A percentile compares a stretch with the other conserved stretches of the same genome.
phyloP scores from a whole-genome alignment of 2,113 vertebrate species.

The Nothoprocta pentlandii region DNA sequence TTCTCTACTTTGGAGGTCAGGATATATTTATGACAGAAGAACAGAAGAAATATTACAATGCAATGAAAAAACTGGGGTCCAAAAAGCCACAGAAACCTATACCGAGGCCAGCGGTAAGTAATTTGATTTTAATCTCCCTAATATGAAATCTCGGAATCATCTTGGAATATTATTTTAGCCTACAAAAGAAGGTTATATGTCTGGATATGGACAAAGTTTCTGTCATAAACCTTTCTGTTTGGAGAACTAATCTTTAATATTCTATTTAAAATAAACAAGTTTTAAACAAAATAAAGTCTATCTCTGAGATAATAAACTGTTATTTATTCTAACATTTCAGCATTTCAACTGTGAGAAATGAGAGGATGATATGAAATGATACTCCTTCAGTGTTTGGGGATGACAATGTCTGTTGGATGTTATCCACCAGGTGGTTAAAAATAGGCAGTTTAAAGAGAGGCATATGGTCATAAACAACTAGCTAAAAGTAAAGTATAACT shows the following conservation, averaged over 20 bases:
- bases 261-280: not conserved
- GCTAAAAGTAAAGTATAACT: constrained; percentile 1
- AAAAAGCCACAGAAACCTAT: constrained; percentile 89
- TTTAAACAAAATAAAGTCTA: too few relatives aligned
- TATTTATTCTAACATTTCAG: not conserved
- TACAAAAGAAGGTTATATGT: not conserved
- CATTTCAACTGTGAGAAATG: too few relatives aligned
- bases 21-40: constrained; percentile 90
- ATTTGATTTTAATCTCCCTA: not conserved
- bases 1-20: constrained; percentile 86
- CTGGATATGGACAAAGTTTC: not conserved
- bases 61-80: constrained; percentile 88
- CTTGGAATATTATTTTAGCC: not conserved
- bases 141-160: not conserved
- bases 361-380: too few relatives aligned
- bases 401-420: constrained; percentile 27
- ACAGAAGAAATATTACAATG: constrained; percentile 89
- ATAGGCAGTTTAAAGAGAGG: not conserved
- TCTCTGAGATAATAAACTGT: not conserved
- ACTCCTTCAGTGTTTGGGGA: constrained; percentile 24
- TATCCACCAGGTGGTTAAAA: constrained; percentile 21
- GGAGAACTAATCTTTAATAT: not conserved
- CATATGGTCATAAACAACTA: constrained; percentile 6
- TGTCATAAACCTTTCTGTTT: not conserved
- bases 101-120: constrained; percentile 81